These are phyloP conservation scores for Sphaerophoria rueppellii DNA, from an alignment of 2,888 invertebrate species.

Conservation along the genomic window DNA sequence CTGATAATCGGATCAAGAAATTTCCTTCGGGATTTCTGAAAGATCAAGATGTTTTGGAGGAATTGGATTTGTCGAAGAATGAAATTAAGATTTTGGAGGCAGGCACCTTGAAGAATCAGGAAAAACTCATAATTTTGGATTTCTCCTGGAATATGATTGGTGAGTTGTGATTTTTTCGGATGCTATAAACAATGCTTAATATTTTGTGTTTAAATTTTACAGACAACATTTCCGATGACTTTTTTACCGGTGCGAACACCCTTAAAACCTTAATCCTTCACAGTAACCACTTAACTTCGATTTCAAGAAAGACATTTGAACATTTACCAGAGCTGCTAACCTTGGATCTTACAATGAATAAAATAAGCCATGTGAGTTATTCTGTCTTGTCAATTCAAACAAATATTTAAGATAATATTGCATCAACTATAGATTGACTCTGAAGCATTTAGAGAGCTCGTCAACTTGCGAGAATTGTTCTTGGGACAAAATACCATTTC, in stretches of 20 bases:
- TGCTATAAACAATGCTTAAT: no score
- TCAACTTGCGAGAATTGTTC: constrained; percentile 83
- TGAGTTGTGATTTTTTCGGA: background rate
- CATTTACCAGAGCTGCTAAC: constrained; percentile 77
- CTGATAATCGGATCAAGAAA: constrained; percentile 82
- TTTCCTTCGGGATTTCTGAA: constrained; percentile 83
- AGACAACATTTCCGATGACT: constrained; percentile 79
- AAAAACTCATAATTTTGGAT: constrained; percentile 84
- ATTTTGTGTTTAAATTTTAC: constrained; percentile 6
- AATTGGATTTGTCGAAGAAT: constrained; percentile 87
- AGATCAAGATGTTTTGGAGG: constrained; percentile 84
- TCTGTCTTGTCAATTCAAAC: no score
- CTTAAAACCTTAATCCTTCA: constrained; percentile 82
- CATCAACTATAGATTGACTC: constrained; percentile 78
- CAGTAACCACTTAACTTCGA: constrained; percentile 81
- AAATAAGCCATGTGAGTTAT: constrained; percentile 77
- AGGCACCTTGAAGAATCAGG: constrained; percentile 83
- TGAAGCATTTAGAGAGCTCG: constrained; percentile 82
- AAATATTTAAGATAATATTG: no score
- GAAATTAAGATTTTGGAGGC: constrained; percentile 83
- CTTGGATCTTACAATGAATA: constrained; percentile 80
- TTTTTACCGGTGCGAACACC: constrained; percentile 77
- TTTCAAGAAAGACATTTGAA: constrained; percentile 80
- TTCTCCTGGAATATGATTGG: constrained; percentile 85
- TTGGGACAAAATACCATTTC: constrained; percentile 84